These are phyloP conservation scores for Panulirus ornatus DNA, from an alignment of 1,140 invertebrate genomes.

Conservation along the genomic window DNA sequence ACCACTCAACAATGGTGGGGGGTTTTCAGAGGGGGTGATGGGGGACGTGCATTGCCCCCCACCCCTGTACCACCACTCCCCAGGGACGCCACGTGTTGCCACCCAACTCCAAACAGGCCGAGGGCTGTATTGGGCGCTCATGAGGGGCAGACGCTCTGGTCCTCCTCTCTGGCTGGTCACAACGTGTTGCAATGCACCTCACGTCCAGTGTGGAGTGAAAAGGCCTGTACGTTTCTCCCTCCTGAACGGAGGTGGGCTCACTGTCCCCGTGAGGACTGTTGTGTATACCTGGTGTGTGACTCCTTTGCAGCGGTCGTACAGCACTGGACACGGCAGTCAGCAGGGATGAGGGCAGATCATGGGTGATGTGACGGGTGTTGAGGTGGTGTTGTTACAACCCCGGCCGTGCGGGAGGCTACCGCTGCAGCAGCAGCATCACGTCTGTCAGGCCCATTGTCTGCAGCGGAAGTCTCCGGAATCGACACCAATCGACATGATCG, in stretches of 20 bases:
- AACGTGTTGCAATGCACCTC: not conserved
- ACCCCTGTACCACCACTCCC: not conserved
- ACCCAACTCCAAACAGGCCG: not conserved
- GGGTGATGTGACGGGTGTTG: too few relatives aligned
- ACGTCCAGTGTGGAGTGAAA: not conserved
- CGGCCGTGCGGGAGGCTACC: too few relatives aligned
- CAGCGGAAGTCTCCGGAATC: too few relatives aligned
- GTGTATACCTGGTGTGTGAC: not conserved
- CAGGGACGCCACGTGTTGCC: not conserved
- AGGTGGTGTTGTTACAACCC: too few relatives aligned
- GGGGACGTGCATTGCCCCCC: too few relatives aligned
- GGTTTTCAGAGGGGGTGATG: too few relatives aligned
- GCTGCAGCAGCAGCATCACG: too few relatives aligned
- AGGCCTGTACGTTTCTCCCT: not conserved
- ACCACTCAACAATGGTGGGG: constrained; percentile 9
- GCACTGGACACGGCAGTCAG: not conserved
- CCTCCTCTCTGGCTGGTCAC: not conserved
- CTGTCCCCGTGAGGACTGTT: not conserved
- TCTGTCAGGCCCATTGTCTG: too few relatives aligned
- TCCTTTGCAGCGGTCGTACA: not conserved
- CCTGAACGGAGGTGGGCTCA: not conserved
- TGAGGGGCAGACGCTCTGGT: not conserved
- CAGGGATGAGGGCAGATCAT: not conserved
- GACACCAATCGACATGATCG: too few relatives aligned
- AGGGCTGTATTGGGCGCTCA: not conserved